Conservation (phyloP, 1,140 invertebrate genomes). For the Rhizoglyphus robini region DNA sequence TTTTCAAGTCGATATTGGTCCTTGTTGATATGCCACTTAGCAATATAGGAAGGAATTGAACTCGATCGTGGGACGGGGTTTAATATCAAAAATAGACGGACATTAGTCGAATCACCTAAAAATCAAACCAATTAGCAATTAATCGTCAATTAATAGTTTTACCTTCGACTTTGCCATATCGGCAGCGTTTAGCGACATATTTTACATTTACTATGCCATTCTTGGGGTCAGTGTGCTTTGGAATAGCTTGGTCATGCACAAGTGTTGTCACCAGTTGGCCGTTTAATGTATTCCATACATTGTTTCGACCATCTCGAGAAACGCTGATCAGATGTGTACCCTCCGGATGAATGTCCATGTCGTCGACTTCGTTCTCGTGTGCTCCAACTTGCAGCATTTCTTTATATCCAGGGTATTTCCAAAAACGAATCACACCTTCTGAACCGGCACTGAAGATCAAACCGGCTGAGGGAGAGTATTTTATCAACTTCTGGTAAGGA, state of each 20-base stretch:
- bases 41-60: neutral
- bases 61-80: neutral
- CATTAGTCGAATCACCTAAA: conserved; percentile 4
- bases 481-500: conserved; percentile 68
- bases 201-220: conserved; percentile 45
- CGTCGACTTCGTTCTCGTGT: conserved; percentile 72
- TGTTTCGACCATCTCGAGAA: conserved; percentile 66
- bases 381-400: conserved; percentile 51
- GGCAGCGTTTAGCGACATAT: conserved; percentile 25
- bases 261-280: conserved; percentile 51
- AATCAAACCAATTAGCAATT: neutral
- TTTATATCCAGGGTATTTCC: conserved; percentile 66
- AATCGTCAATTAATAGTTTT: neutral
- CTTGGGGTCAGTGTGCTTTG: conserved; percentile 65
- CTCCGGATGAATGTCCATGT: conserved; percentile 70
- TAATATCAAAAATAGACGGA: conserved; percentile 1
- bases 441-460: conserved; percentile 77
- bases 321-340: conserved; percentile 61
- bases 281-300: conserved; percentile 57
- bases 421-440: conserved; percentile 70
- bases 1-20: conserved; percentile 12
- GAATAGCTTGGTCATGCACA: conserved; percentile 52
- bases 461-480: conserved; percentile 55
- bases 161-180: conserved; percentile 20
- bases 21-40: neutral